phyloP scores from a whole-genome alignment of 1,140 invertebrate species.

The Magallana angulata region DNA sequence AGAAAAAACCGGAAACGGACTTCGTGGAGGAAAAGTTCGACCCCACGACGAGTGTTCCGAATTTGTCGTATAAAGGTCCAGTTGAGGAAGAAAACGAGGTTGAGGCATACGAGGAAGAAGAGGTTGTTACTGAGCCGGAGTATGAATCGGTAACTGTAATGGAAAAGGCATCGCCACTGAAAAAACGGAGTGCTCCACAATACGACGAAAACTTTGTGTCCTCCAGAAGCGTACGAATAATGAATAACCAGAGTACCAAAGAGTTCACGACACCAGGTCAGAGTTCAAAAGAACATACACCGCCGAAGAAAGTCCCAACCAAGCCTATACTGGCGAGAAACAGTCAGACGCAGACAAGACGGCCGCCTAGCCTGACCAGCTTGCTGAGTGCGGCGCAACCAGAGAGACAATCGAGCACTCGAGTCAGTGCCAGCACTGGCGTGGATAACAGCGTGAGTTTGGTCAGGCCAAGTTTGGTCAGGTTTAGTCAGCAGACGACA shows the following conservation, averaged over 20 bases:
- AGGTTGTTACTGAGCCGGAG: too few species aligned
- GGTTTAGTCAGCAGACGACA: neutral
- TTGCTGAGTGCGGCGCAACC: neutral
- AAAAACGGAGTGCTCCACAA: neutral
- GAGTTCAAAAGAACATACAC: neutral
- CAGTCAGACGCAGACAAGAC: neutral
- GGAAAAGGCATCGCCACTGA: neutral
- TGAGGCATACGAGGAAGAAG: neutral
- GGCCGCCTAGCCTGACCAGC: neutral
- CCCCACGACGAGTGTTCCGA: slow-evolving; percentile 3
- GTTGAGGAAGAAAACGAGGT: neutral
- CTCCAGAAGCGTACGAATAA: neutral
- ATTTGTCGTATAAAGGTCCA: neutral
- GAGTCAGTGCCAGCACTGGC: neutral
- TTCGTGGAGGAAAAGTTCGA: slow-evolving; percentile 20
- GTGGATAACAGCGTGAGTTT: neutral
- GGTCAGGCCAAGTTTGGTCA: neutral
- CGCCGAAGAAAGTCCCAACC: neutral
- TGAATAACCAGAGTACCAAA: slow-evolving; percentile 11
- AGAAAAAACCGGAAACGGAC: neutral
- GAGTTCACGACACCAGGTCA: neutral
- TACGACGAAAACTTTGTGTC: neutral
- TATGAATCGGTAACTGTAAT: neutral
- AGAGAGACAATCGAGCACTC: neutral
- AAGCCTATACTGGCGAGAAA: neutral